These are phyloP conservation scores for Cepaea hortensis DNA, from an alignment of 2,888 invertebrate genomes.

Conservation along the genomic window DNA sequence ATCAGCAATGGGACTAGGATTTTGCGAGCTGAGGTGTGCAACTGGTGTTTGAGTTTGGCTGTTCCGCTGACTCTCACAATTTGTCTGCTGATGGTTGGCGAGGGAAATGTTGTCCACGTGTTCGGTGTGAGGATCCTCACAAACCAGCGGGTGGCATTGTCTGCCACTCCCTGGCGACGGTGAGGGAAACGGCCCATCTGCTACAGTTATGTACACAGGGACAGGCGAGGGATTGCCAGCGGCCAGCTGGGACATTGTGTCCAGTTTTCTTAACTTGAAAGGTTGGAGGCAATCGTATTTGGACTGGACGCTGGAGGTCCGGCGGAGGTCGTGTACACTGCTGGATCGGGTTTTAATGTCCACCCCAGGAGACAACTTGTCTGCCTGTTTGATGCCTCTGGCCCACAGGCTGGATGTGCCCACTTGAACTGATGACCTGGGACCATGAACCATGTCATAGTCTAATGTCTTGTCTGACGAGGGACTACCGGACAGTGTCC, in stretches of 20 bases:
- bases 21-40: neutral
- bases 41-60: neutral
- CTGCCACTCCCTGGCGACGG: neutral
- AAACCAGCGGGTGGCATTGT: neutral
- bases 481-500: conserved; percentile 32
- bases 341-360: conserved; percentile 20
- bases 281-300: conserved; percentile 3
- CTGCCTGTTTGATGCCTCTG: neutral
- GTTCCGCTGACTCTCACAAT: neutral
- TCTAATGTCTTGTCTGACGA: conserved; percentile 40
- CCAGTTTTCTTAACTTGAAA: conserved; percentile 18
- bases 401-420: neutral
- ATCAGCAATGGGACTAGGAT: neutral
- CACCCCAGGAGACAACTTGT: neutral
- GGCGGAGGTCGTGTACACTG: neutral
- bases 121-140: neutral
- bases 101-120: too few relatives aligned
- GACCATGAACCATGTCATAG: conserved; percentile 25
- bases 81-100: neutral
- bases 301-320: neutral
- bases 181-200: neutral
- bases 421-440: neutral
- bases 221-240: neutral
- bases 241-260: neutral
- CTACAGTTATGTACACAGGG: neutral